phyloP scores from a whole-genome alignment of 2,113 vertebrate species.

The Brienomyrus brachyistius region DNA sequence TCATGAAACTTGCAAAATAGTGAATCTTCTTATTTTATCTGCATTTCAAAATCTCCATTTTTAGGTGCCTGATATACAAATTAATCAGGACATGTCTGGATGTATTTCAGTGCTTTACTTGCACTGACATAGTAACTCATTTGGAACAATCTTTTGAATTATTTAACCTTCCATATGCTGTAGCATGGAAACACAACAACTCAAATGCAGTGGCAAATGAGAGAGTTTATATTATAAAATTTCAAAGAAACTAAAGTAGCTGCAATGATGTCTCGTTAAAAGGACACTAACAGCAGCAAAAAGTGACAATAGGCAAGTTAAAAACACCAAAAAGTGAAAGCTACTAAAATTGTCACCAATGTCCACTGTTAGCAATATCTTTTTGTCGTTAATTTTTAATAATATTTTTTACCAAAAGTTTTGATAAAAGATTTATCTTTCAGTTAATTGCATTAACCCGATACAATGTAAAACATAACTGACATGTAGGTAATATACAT shows the following conservation, averaged over 20 bases:
- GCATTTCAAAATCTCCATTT: background rate
- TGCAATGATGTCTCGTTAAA: slow-evolving; percentile 19
- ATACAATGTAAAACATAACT: background rate
- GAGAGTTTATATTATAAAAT: slow-evolving; percentile 28
- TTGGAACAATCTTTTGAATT: background rate
- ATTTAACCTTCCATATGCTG: background rate
- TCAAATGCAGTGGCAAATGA: slow-evolving; percentile 27
- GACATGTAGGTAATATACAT: slow-evolving; percentile 16
- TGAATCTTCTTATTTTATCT: background rate
- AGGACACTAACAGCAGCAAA: background rate
- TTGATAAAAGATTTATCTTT: background rate
- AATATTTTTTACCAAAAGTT: slow-evolving; percentile 2
- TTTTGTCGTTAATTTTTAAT: background rate
- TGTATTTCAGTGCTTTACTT: background rate
- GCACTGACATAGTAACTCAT: background rate
- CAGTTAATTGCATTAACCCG: background rate
- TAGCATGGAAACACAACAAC: background rate
- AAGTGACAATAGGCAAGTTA: background rate
- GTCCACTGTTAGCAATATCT: background rate
- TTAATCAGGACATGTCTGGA: background rate
- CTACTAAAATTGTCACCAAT: background rate
- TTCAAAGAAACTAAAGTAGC: slow-evolving; percentile 29
- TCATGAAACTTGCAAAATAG: background rate
- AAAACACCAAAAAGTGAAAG: background rate
- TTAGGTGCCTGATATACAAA: background rate